A percentile compares a stretch with the other conserved stretches of the same genome.
These are phyloP conservation scores for Agelastica alni DNA, from an alignment of 2,888 invertebrate genomes.

Conservation along the genomic window DNA sequence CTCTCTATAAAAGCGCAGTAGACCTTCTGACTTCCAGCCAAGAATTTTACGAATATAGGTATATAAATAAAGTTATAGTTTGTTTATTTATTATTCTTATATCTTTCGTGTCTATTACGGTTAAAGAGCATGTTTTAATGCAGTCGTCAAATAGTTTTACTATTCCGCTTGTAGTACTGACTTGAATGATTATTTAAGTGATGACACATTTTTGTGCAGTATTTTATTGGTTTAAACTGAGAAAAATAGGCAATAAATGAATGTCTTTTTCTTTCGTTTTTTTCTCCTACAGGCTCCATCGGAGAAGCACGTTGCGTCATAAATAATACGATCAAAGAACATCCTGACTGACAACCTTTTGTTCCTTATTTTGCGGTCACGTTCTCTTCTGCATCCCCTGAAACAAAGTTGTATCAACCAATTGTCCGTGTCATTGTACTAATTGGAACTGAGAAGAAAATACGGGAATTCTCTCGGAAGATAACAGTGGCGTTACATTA, in stretches of 20 bases:
- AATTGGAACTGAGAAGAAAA: slow-evolving; percentile 46
- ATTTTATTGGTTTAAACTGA: too few relatives aligned
- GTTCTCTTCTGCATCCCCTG: slow-evolving; percentile 37
- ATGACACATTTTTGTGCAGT: too few relatives aligned
- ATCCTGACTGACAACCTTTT: slow-evolving; percentile 30
- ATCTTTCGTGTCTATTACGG: too few relatives aligned
- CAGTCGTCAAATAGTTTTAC: background rate
- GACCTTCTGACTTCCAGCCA: too few relatives aligned
- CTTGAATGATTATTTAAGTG: too few relatives aligned
- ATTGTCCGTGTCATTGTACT: slow-evolving; percentile 44
- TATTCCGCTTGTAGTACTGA: background rate
- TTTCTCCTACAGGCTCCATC: background rate
- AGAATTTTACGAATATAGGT: too few relatives aligned
- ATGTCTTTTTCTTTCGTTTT: background rate
- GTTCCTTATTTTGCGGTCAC: slow-evolving; percentile 42
- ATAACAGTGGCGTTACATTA: background rate
- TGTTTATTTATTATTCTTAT: too few relatives aligned
- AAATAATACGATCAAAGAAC: slow-evolving; percentile 25
- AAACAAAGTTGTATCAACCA: slow-evolving; percentile 39
- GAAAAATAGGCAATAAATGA: slow-evolving; percentile 4
- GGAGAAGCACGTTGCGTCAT: slow-evolving; percentile 13
- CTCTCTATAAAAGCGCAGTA: too few relatives aligned
- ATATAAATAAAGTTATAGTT: too few relatives aligned
- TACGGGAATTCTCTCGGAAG: slow-evolving; percentile 25
- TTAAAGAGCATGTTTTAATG: background rate